Base-by-base conservation (phyloP, 2,113 vertebrate species). In the Myrmecobius fasciatus region DNA sequence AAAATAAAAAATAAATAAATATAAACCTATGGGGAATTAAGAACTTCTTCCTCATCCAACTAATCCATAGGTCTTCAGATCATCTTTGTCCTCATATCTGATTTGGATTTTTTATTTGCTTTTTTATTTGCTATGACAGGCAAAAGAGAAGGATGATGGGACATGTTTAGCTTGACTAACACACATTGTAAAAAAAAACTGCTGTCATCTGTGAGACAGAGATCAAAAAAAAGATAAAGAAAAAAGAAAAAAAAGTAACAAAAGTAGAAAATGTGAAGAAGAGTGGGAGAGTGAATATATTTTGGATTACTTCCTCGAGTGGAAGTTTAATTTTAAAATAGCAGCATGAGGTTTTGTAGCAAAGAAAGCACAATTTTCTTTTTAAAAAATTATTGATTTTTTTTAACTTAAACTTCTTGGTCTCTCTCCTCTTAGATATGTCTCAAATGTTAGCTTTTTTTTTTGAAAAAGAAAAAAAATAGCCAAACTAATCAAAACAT, bases 361-460 rank as follows among this genome's bases (percentile, higher is more conserved):
- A 83, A 43, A 11, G 24, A 89, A 91, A 95, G 10, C 3, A 2
- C n/a, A 94, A 95, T 89, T 94, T 28, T 60, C 89, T 93, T 89
- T 52, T 89, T n/a, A 93, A 96, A 97, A 91, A 89, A 83, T 24
- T 83, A 83, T 83, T 83, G 67, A 83, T 83, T 43, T 43, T 24
- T 51, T 83, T 83, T 22, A 9, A 88, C 25, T 47, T 14, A 89
- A 92, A 92, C 12, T 14, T 60, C 92, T 96, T 92, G 67, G 51
- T 83, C 17, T 6, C 6, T 43, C 20, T 24, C 20, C 36, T 43
- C 36, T 83, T 17, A 43, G 67, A 83, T 83, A n/a, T 83, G 67
- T 75, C 17, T 83, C 20, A 75, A 20, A n/a, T n/a, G 11, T 31
- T 56, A 31, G 25, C 17, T 20, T 83, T 43, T n/a, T 75, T 43